Conservation (phyloP, 2,113 vertebrate species). For the Colinus virginianus region DNA sequence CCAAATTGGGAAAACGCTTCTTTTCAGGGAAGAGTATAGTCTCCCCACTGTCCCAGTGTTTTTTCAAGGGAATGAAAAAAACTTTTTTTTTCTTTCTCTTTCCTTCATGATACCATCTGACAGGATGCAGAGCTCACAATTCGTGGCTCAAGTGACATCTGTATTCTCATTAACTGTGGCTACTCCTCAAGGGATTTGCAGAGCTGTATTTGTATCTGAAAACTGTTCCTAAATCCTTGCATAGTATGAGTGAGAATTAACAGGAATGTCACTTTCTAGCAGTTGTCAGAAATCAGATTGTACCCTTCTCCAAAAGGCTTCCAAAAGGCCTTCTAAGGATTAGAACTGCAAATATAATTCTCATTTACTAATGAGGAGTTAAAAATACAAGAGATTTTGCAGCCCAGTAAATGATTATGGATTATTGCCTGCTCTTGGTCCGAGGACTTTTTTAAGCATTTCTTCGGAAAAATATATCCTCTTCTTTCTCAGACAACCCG, state of each 20-base stretch:
- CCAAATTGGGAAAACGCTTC: background rate
- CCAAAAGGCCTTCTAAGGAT: background rate
- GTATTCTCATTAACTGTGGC: conserved; percentile 22
- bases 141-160: conserved; percentile 34
- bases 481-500: background rate
- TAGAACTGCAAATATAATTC: background rate
- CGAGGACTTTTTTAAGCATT: background rate
- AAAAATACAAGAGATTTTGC: background rate
- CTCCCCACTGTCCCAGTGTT: background rate
- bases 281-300: background rate
- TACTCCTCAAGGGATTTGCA: conserved; percentile 22
- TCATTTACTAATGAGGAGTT: background rate
- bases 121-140: conserved; percentile 30
- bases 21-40: background rate
- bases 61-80: background rate
- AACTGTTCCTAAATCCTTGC: conserved; percentile 24
- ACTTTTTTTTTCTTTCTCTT: background rate
- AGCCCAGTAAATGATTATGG: background rate
- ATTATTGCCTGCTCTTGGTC: accelerated
- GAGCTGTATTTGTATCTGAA: background rate
- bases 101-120: background rate
- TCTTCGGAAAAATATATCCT: background rate
- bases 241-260: background rate
- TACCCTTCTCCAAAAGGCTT: background rate
- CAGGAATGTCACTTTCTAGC: background rate